A percentile compares a stretch with the other conserved stretches of the same genome.
Evolutionary conservation across 92 coral and sea anemone genomes (phyloP).

Genomic region (Pocillopora grandis): DNA sequence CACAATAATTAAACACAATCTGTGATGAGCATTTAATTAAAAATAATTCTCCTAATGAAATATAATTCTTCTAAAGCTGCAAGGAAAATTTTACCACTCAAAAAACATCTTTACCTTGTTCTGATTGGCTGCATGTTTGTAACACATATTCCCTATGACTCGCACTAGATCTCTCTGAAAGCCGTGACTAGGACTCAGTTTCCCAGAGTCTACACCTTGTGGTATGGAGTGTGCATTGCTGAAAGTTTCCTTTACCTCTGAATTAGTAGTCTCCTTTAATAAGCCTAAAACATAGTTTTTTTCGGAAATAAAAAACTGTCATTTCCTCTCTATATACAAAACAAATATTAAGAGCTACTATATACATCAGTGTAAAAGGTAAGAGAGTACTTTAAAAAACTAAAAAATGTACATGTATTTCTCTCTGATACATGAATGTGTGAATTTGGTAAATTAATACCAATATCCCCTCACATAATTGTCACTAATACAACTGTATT

Average conservation of each 20-base stretch:
- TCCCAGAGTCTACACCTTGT: conserved; percentile 61
- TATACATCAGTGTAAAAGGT: no score
- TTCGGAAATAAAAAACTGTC: no score
- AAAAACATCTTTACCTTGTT: conserved; percentile 55
- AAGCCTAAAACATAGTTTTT: conserved; percentile 50
- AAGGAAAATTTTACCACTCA: background rate
- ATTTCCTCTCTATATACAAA: no score
- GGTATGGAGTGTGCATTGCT: conserved; percentile 61
- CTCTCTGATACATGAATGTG: no score
- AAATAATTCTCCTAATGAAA: background rate
- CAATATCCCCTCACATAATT: no score
- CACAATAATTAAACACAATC: no score
- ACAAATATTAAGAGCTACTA: no score
- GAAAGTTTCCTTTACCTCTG: conserved; percentile 57
- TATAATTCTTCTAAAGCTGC: no score
- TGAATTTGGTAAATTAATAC: no score
- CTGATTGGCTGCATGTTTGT: conserved; percentile 72
- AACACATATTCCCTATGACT: conserved; percentile 92
- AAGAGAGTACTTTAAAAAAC: no score
- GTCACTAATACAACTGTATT: no score
- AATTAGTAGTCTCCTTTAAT: conserved; percentile 68
- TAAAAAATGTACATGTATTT: no score
- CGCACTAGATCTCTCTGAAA: conserved; percentile 90
- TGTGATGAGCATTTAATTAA: background rate
- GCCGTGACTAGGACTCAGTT: conserved; percentile 85